Conservation (phyloP, 1,140 invertebrate species). For the Asobara japonica region DNA sequence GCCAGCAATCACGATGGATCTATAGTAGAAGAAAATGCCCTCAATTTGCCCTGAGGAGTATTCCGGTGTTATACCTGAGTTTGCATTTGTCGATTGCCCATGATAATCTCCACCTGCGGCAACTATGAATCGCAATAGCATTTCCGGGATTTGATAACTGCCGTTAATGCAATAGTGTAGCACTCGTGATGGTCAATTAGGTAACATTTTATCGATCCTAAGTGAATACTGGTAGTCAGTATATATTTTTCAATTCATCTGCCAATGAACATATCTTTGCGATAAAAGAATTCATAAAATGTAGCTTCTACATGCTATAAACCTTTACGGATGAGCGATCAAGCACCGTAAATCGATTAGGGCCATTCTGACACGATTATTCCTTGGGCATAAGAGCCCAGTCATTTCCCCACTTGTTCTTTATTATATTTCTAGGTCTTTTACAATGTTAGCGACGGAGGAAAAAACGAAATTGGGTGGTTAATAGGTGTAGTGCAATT, state of each 20-base stretch:
- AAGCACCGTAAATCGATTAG: slow-evolving; percentile 15
- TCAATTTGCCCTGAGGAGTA: neutral
- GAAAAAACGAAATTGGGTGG: too few relatives aligned
- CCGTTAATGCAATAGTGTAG: slow-evolving; percentile 34
- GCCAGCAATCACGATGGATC: neutral
- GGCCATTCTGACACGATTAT: neutral
- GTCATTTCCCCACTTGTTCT: neutral
- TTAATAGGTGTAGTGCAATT: too few relatives aligned
- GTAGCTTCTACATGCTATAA: neutral
- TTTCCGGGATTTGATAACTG: slow-evolving; percentile 44
- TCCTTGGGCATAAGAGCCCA: neutral
- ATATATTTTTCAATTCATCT: slow-evolving; percentile 5
- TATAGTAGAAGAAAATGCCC: neutral
- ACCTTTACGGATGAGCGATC: slow-evolving; percentile 5
- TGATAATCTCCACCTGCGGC: neutral
- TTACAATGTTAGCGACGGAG: too few relatives aligned
- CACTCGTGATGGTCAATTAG: slow-evolving; percentile 17
- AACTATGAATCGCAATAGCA: slow-evolving; percentile 35
- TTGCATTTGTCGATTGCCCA: neutral
- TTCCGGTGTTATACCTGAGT: neutral
- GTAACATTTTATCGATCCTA: slow-evolving; percentile 22
- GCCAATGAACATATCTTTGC: neutral
- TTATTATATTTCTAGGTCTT: neutral
- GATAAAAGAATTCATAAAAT: slow-evolving; percentile 4
- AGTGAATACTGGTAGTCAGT: slow-evolving; percentile 15